Conservation (phyloP, 2,888 invertebrate genomes). For the Tupiocoris notatus region DNA sequence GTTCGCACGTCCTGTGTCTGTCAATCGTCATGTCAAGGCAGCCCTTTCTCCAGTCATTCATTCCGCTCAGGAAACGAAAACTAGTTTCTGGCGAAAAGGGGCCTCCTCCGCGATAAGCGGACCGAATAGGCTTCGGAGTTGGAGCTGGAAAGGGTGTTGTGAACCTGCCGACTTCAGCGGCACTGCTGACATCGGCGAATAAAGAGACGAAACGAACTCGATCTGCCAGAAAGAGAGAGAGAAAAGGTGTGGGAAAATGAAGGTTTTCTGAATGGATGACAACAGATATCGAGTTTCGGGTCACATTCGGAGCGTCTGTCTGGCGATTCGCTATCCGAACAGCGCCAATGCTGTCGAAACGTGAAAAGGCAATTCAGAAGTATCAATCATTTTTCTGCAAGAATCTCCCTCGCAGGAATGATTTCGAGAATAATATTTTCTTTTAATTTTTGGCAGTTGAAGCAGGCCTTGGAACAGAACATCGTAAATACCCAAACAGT, state of each 20-base stretch:
- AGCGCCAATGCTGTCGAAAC: too few species aligned
- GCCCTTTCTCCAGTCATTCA: neutral
- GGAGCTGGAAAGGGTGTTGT: neutral
- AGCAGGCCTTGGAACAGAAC: too few species aligned
- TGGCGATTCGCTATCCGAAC: neutral
- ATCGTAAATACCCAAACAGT: too few species aligned
- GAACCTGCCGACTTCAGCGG: neutral
- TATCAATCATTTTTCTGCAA: too few species aligned
- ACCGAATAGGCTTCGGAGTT: neutral
- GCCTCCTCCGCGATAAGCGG: neutral
- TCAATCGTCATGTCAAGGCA: too few species aligned
- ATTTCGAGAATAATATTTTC: too few species aligned
- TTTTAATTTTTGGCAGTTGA: too few species aligned
- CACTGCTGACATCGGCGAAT: neutral
- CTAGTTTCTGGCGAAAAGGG: neutral
- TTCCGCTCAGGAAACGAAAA: neutral
- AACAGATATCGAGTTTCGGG: conserved; percentile 26
- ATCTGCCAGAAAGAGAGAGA: too few species aligned
- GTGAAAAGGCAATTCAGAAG: neutral
- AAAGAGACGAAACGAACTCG: too few species aligned
- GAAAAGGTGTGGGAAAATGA: conserved; percentile 5
- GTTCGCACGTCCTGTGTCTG: neutral
- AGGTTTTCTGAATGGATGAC: conserved; percentile 24
- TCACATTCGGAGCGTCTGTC: conserved; percentile 16
- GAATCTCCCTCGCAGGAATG: too few species aligned